Conservation (phyloP, 2,888 invertebrate species). For the Venusia cambrica region DNA sequence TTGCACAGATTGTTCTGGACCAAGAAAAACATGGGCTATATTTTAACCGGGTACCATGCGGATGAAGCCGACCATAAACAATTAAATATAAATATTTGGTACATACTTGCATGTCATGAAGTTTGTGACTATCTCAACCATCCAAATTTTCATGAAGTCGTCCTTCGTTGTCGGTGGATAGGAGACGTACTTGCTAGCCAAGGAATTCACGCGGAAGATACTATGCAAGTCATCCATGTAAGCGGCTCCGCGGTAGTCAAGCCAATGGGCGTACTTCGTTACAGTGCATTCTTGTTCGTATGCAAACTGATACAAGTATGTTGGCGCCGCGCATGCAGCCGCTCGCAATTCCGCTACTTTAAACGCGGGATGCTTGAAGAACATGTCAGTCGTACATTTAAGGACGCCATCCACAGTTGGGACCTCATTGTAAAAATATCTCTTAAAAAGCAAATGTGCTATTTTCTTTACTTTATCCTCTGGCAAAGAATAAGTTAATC, state of each 20-base stretch:
- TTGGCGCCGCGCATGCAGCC: slow-evolving; percentile 40
- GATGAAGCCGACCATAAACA: too few species aligned
- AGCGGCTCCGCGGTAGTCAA: slow-evolving; percentile 45
- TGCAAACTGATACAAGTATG: slow-evolving; percentile 68
- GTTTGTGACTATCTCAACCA: too few species aligned
- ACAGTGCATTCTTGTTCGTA: slow-evolving; percentile 60
- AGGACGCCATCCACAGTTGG: slow-evolving; percentile 27
- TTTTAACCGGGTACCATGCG: too few species aligned
- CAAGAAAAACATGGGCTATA: too few species aligned
- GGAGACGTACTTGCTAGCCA: slow-evolving; percentile 22
- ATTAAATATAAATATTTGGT: too few species aligned
- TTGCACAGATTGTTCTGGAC: too few species aligned
- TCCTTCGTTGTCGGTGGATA: slow-evolving; percentile 20
- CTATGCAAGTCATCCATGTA: slow-evolving; percentile 73
- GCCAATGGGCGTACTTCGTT: slow-evolving; percentile 42
- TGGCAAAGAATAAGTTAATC: slow-evolving; percentile 23
- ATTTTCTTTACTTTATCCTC: slow-evolving; percentile 23
- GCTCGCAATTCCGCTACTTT: slow-evolving; percentile 34
- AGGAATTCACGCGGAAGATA: slow-evolving; percentile 47
- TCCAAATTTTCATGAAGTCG: too few species aligned
- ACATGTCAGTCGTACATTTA: slow-evolving; percentile 27
- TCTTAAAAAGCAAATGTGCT: slow-evolving; percentile 24
- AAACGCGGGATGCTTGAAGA: slow-evolving; percentile 35
- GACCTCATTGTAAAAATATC: slow-evolving; percentile 32
- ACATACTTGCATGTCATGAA: slow-evolving; percentile 13